Conservation (phyloP, 2,888 invertebrate species). For the Lasioglossum pauxillum region DNA sequence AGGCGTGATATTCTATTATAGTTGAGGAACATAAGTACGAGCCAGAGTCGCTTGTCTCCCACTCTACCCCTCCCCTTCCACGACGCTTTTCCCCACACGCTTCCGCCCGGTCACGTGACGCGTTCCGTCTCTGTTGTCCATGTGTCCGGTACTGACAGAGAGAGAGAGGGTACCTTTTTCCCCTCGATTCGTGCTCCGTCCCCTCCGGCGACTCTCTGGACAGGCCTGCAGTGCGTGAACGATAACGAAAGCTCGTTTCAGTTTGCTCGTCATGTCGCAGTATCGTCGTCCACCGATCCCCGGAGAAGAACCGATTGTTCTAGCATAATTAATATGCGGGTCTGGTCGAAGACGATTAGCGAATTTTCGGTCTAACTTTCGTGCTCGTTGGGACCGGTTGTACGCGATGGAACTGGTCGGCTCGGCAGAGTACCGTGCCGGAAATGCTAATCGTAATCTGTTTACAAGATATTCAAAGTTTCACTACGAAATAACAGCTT, state of each 20-base stretch:
- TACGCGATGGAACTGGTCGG: background rate
- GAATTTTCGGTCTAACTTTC: slow-evolving; percentile 40
- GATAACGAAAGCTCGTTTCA: slow-evolving; percentile 6
- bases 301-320: background rate
- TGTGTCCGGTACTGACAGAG: no score
- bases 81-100: no score
- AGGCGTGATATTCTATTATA: no score
- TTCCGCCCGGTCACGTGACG: no score
- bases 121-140: no score
- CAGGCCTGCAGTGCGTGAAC: background rate
- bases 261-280: background rate
- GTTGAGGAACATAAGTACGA: no score
- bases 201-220: no score
- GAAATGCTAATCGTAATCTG: slow-evolving; percentile 41
- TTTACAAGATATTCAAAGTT: slow-evolving; percentile 47
- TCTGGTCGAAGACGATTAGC: slow-evolving; percentile 37
- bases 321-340: slow-evolving; percentile 36
- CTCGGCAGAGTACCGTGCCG: background rate
- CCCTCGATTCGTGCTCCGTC: no score
- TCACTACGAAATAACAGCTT: slow-evolving; percentile 42
- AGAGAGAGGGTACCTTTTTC: no score
- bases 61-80: no score
- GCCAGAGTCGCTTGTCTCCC: no score
- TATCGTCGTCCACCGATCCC: background rate
- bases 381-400: background rate